phyloP scores from a whole-genome alignment of 2,113 vertebrate genomes.

The Oreochromis tanganicae region DNA sequence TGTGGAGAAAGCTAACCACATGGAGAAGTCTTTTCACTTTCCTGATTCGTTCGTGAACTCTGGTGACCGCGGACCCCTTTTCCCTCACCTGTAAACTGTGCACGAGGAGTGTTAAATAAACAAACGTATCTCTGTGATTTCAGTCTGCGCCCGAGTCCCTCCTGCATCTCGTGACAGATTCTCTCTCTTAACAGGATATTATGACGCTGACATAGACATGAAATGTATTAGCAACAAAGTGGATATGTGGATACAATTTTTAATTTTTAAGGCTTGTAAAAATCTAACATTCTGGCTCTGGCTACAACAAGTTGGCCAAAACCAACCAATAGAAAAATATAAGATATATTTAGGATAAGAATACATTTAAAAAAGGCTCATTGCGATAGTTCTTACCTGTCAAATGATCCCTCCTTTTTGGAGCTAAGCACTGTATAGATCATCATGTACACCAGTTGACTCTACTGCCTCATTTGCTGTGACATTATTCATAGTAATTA shows the following conservation, averaged over 20 bases:
- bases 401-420: not conserved
- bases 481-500: slow-evolving; percentile 26
- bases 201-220: not conserved
- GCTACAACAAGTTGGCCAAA: not conserved
- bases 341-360: not conserved
- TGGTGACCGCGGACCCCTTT: not conserved
- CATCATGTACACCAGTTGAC: not conserved
- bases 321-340: not conserved
- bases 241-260: not conserved
- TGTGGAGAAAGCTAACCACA: not conserved
- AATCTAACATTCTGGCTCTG: not conserved
- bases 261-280: not conserved
- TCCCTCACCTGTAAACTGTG: not conserved
- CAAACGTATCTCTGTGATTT: not conserved
- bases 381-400: not conserved
- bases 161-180: not conserved
- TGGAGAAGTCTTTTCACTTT: not conserved
- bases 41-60: not conserved
- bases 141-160: not conserved
- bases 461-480: not conserved
- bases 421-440: not conserved
- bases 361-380: not conserved
- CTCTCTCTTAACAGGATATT: not conserved
- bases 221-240: not conserved
- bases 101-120: not conserved